phyloP scores from a whole-genome alignment of 1,140 invertebrate species.

The Saccostrea cuccullata region DNA sequence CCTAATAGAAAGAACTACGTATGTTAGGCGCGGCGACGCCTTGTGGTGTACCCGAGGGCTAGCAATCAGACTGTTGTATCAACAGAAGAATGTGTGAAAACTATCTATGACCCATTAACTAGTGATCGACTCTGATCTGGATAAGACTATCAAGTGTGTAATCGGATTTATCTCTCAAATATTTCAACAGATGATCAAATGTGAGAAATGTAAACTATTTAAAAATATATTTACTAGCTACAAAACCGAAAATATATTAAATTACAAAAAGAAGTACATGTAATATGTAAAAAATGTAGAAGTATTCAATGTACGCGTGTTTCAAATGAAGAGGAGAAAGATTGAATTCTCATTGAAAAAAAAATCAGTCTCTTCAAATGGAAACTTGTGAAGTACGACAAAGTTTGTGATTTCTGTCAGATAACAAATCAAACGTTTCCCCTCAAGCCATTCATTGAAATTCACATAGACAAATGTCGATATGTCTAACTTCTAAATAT shows the following conservation, averaged over 20 bases:
- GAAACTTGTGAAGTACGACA: background rate
- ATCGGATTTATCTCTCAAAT: background rate
- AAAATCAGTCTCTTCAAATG: background rate
- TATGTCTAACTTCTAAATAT: conserved; percentile 7
- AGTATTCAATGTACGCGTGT: no score
- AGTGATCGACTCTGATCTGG: background rate
- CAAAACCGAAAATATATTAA: background rate
- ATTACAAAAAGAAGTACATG: background rate
- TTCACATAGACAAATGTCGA: background rate
- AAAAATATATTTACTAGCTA: no score
- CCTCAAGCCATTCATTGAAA: background rate
- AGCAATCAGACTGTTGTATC: background rate
- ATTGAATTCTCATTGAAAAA: background rate
- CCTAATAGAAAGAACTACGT: background rate
- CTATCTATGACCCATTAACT: background rate
- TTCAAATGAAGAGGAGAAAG: background rate
- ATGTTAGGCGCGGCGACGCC: background rate
- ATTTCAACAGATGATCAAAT: conserved; percentile 21
- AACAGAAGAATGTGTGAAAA: conserved; percentile 19
- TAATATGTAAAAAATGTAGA: background rate
- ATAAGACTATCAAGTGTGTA: conserved; percentile 9
- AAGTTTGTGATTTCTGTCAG: background rate
- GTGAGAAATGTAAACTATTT: no score
- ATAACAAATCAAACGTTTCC: background rate
- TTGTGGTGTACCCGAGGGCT: background rate